A percentile compares a stretch with the other conserved stretches of the same genome.
phyloP scores from a whole-genome alignment of 2,797 vertebrate genomes.

The Protosalanx chinensis region DNA sequence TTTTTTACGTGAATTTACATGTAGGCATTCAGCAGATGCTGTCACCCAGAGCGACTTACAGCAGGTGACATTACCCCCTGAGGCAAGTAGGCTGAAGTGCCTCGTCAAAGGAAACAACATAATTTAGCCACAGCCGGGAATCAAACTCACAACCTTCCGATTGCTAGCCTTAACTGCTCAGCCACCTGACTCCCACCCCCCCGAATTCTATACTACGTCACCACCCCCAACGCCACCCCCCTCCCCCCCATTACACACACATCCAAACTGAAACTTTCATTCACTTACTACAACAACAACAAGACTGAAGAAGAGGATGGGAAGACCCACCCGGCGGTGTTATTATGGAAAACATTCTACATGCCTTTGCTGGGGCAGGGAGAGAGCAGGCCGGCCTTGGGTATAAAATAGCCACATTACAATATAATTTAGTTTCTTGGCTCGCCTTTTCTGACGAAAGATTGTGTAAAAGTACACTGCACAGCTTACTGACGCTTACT shows the following conservation, averaged over 20 bases:
- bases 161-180: too few relatives aligned
- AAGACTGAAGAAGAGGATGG: conserved; percentile 14
- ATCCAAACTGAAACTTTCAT: conserved; percentile 26
- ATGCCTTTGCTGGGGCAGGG: conserved; percentile 28
- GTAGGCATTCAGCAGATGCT: too few relatives aligned
- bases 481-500: conserved; percentile 15
- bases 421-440: conserved; percentile 40
- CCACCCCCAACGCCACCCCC: too few relatives aligned
- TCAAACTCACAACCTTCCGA: too few relatives aligned
- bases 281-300: conserved; percentile 42
- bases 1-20: too few relatives aligned
- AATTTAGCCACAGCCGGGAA: too few relatives aligned
- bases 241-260: not conserved
- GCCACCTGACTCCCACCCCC: too few relatives aligned
- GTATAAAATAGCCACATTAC: conserved; percentile 44
- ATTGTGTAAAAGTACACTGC: conserved; percentile 13
- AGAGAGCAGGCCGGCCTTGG: conserved; percentile 15
- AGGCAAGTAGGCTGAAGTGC: too few relatives aligned
- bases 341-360: conserved; percentile 35
- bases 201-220: too few relatives aligned
- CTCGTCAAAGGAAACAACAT: too few relatives aligned
- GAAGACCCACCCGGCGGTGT: conserved; percentile 25
- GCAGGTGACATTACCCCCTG: too few relatives aligned
- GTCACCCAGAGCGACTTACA: too few relatives aligned
- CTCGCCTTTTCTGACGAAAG: conserved; percentile 43